Evolutionary conservation across 1,140 invertebrate species (phyloP).

Genomic region (Scaptomyza graminum): DNA sequence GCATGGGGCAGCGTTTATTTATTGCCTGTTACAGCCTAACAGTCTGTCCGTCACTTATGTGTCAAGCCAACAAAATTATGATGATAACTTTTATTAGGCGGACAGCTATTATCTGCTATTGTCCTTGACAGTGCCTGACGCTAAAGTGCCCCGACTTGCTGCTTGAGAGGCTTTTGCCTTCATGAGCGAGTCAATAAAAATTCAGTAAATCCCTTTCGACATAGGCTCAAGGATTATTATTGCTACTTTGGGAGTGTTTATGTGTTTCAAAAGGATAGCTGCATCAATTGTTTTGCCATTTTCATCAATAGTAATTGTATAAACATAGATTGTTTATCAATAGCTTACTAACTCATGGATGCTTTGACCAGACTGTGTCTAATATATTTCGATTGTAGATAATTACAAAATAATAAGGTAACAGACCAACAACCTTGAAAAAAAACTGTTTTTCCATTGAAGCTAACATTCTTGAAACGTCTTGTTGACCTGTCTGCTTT

Average conservation of each 20-base stretch:
- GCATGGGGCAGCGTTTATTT: slow-evolving; percentile 61
- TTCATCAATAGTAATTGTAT: slow-evolving; percentile 41
- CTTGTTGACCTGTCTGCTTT: not conserved
- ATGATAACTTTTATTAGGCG: slow-evolving; percentile 74
- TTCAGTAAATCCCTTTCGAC: slow-evolving; percentile 77
- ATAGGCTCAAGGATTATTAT: slow-evolving; percentile 81
- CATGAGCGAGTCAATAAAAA: slow-evolving; percentile 73
- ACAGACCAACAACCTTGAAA: slow-evolving; percentile 7
- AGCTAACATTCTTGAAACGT: slow-evolving; percentile 11
- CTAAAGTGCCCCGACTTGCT: slow-evolving; percentile 2
- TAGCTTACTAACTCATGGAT: not conserved
- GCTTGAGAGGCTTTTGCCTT: slow-evolving; percentile 2
- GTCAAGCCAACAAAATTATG: slow-evolving; percentile 71
- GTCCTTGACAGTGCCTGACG: slow-evolving; percentile 13
- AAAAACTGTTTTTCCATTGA: slow-evolving; percentile 14
- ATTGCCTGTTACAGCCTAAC: slow-evolving; percentile 41
- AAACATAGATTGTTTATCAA: not conserved
- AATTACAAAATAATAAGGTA: not conserved
- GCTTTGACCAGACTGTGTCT: too few species aligned
- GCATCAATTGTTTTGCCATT: slow-evolving; percentile 35
- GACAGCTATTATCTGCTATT: slow-evolving; percentile 57
- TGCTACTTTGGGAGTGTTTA: slow-evolving; percentile 74
- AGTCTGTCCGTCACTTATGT: slow-evolving; percentile 41
- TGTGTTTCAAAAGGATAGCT: slow-evolving; percentile 65
- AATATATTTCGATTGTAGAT: too few species aligned